A percentile compares a stretch with the other conserved stretches of the same genome.
Evolutionary conservation across 2,797 vertebrate genomes (phyloP).

Genomic region (Sebastes aleutianus): DNA sequence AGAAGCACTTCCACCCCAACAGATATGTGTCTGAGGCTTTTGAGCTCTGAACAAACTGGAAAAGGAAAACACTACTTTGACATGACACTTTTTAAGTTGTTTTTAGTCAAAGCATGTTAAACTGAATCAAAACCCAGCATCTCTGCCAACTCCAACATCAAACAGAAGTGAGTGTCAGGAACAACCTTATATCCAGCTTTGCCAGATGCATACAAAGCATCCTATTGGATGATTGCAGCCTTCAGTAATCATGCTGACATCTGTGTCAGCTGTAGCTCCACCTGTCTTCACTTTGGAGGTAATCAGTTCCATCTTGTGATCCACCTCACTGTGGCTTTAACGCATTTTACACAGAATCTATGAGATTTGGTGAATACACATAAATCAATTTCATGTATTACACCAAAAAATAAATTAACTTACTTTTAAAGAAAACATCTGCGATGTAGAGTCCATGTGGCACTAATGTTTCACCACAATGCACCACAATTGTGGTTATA

Average conservation of each 20-base stretch:
- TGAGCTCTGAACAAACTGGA: no score
- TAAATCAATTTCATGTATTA: neutral
- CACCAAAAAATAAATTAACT: neutral
- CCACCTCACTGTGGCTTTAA: neutral
- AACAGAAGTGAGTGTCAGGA: neutral
- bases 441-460: neutral
- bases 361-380: neutral
- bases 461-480: neutral
- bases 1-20: no score
- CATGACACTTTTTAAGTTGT: neutral
- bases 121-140: neutral
- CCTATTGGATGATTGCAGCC: neutral
- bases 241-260: neutral
- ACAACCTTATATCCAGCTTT: neutral
- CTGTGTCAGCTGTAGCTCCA: neutral
- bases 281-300: neutral
- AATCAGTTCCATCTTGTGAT: neutral
- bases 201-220: neutral
- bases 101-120: neutral
- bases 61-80: no score
- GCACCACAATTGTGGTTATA: no score
- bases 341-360: neutral
- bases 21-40: no score
- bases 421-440: neutral
- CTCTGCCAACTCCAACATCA: neutral